Percentiles rank a stretch among this genome's conserved stretches.
phyloP scores from a whole-genome alignment of 1,140 invertebrate species.

The Zophobas morio region DNA sequence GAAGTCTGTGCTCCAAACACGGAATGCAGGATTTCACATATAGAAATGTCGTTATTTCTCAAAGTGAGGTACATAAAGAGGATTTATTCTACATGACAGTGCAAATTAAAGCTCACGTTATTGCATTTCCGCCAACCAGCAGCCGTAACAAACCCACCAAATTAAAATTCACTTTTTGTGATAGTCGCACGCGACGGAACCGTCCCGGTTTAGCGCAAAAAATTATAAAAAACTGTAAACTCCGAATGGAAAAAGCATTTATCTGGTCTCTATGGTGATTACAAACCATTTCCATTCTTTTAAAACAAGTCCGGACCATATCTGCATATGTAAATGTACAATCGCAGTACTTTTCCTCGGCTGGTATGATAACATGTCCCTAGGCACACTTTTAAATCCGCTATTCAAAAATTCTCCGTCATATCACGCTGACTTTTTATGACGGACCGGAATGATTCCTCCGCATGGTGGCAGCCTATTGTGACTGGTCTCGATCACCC shows the following conservation, averaged over 20 bases:
- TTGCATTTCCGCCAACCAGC: slow-evolving; percentile 1
- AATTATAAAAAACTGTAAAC: slow-evolving; percentile 30
- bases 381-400: slow-evolving; percentile 48
- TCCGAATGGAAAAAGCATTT: slow-evolving; percentile 35
- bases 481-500: slow-evolving; percentile 37
- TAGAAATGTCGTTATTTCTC: not conserved
- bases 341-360: slow-evolving; percentile 42
- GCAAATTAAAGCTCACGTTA: not conserved
- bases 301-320: slow-evolving; percentile 38
- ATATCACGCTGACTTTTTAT: slow-evolving; percentile 50
- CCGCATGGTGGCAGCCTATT: slow-evolving; percentile 32
- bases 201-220: slow-evolving; percentile 5
- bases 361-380: slow-evolving; percentile 48
- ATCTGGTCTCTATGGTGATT: slow-evolving; percentile 32
- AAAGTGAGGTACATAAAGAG: too few species aligned
- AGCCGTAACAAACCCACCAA: slow-evolving; percentile 5
- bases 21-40: not conserved
- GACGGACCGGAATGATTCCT: slow-evolving; percentile 40
- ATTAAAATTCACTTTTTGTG: slow-evolving; percentile 36
- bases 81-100: not conserved
- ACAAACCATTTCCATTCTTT: slow-evolving; percentile 42
- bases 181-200: slow-evolving; percentile 3
- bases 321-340: slow-evolving; percentile 43
- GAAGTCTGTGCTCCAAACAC: too few species aligned
- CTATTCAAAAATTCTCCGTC: slow-evolving; percentile 49